Conservation (phyloP, 2,888 invertebrate genomes). For the Drosophila infuscata region DNA sequence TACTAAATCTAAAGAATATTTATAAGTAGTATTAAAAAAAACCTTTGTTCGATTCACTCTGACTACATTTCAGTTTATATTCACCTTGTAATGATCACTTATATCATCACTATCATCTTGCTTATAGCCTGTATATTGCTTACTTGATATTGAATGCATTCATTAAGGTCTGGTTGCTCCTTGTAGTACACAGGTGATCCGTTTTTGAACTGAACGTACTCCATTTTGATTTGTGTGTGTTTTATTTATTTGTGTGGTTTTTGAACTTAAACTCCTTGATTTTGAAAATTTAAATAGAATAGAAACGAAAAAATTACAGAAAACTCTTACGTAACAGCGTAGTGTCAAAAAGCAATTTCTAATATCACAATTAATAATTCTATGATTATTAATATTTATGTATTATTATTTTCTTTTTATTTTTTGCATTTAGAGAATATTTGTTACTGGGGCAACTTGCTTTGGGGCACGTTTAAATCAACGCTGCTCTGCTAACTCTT, state of each 20-base stretch:
- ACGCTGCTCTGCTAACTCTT: constrained; percentile 52
- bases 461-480: constrained; percentile 73
- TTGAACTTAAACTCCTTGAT: constrained; percentile 76
- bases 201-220: constrained; percentile 85
- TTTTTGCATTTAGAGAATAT: constrained; percentile 22
- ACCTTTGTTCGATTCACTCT: not conserved
- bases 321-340: constrained; percentile 63
- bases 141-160: constrained; percentile 85
- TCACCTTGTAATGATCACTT: not conserved
- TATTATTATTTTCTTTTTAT: constrained; percentile 10
- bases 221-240: constrained; percentile 79
- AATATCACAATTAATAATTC: constrained; percentile 36
- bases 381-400: constrained; percentile 19
- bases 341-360: constrained; percentile 24
- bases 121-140: constrained; percentile 54
- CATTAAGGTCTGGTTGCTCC: constrained; percentile 85
- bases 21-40: not conserved
- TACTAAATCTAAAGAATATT: not conserved
- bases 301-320: constrained; percentile 55
- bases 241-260: constrained; percentile 52
- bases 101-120: not conserved
- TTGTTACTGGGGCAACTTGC: constrained; percentile 68
- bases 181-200: constrained; percentile 85
- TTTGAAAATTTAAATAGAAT: constrained; percentile 56
- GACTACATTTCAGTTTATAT: not conserved